Evolutionary conservation across 64 coral and sea anemone species (phyloP), one percentile per base, ranked within the genome.

Genomic region (Porites australiensis): DNA sequence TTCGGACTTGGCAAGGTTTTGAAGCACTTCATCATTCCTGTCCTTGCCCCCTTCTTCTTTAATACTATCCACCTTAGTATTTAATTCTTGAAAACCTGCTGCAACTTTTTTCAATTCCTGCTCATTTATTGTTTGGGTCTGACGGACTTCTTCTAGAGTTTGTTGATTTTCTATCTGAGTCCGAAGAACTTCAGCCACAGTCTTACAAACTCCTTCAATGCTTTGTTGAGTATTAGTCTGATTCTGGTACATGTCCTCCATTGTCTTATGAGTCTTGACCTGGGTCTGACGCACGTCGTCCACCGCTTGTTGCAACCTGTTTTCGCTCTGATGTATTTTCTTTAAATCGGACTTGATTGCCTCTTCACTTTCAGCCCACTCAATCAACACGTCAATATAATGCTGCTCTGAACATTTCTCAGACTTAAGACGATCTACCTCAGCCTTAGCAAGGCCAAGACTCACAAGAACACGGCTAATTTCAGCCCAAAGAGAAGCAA

Each of bases 361-460:
- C 88, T 75, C 21, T 89, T 71, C 21, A 44, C 50, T 4, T 75
- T 45, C 27, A 37, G 27, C 27, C 27, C 27, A 37, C 27, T 37
- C 27, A 37, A 37, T 37, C 27, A 37, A 37, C 44, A 77, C 58
- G 11, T 13, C 20, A 89, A 37, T 61, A 70, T 90, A 81, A 64
- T 92, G 68, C 16, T 69, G 48, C 48, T 63, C 62, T 5, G 79
- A 68, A 10, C 82, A 69, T 20, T 79, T 64, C 73, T 65, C 55
- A 7, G 55, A 54, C 59, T 92, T 86, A 18, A 92, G 27, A 37
- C 27, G 27, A 37, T 37, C 27, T 37, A 37, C 27, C 27, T 37
- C 27, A 0, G 27, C 1, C 63, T 87, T 81, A 86, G 74, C 70
- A 52, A 87, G 66, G 6, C 90, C 82, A 20, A 93, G 63, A n/a